A percentile compares a stretch with the other conserved stretches of the same genome.
These are phyloP conservation scores for Cebidichthys violaceus DNA, from an alignment of 2,113 vertebrate genomes.

Conservation along the genomic window DNA sequence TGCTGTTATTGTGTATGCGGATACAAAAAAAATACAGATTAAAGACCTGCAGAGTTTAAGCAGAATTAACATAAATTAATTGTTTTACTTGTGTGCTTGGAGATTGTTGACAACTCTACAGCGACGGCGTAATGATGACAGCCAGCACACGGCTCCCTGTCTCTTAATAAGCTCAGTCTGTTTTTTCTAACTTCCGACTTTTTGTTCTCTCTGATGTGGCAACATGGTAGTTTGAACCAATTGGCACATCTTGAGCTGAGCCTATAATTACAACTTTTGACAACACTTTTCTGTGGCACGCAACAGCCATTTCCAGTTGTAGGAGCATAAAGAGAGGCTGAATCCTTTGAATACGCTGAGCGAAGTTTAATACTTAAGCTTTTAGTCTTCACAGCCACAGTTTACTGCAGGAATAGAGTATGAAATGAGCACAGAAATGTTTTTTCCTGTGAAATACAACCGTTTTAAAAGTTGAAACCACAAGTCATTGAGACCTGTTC, in stretches of 20 bases:
- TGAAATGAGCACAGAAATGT: constrained; percentile 13
- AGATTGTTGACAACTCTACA: constrained; percentile 30
- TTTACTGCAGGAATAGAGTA: constrained; percentile 38
- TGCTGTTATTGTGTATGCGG: not conserved
- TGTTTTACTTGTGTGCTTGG: constrained; percentile 14
- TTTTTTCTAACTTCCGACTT: constrained; percentile 66
- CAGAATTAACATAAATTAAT: not conserved
- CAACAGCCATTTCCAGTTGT: constrained; percentile 64
- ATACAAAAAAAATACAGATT: not conserved
- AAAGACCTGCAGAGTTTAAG: not conserved
- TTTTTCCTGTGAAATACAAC: not conserved
- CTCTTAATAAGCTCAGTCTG: constrained; percentile 57
- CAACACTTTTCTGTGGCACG: constrained; percentile 71
- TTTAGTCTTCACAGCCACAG: constrained; percentile 26
- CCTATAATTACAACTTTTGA: constrained; percentile 76
- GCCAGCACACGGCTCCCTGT: constrained; percentile 67
- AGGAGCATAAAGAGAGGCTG: constrained; percentile 43
- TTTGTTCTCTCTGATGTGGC: constrained; percentile 77
- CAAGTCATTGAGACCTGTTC: not conserved
- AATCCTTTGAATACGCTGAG: constrained; percentile 32
- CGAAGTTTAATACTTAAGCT: constrained; percentile 46
- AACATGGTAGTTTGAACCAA: constrained; percentile 75
- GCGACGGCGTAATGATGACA: constrained; percentile 62
- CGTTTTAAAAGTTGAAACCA: constrained; percentile 23
- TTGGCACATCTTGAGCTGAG: constrained; percentile 74